These are phyloP conservation scores for Cryptotermes secundus DNA, from an alignment of 1,140 invertebrate genomes.

Conservation along the genomic window DNA sequence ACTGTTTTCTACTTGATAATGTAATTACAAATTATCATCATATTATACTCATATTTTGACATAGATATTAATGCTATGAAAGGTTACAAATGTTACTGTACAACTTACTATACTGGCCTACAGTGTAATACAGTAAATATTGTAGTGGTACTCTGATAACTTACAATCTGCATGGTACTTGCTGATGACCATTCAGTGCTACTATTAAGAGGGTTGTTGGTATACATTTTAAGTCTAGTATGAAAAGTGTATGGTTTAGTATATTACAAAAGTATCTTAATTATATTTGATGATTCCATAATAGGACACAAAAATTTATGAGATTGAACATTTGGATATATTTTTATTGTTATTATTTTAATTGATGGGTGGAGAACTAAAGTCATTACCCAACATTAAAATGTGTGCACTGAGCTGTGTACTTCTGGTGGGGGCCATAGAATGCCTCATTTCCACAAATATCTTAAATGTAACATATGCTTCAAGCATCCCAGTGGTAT, in stretches of 20 bases:
- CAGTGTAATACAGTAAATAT: background rate
- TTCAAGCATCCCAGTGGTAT: too few species aligned
- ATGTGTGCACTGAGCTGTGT: background rate
- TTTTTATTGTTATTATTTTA: too few species aligned
- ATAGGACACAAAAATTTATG: too few species aligned
- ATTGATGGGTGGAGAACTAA: too few species aligned
- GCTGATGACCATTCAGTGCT: too few species aligned
- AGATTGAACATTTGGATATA: too few species aligned
- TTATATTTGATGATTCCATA: too few species aligned
- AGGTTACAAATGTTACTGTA: background rate
- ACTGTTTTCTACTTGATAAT: background rate
- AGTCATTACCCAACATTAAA: background rate
- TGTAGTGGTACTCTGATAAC: background rate
- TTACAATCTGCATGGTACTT: background rate
- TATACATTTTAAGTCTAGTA: too few species aligned
- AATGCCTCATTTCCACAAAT: background rate
- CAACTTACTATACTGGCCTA: background rate
- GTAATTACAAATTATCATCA: background rate
- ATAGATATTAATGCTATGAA: background rate
- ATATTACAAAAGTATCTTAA: too few species aligned
- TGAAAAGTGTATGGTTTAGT: too few species aligned
- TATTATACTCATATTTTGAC: background rate
- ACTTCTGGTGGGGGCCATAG: background rate
- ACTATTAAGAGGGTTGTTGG: too few species aligned
- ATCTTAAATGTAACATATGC: background rate